These are phyloP conservation scores for Mantis religiosa DNA, from an alignment of 2,888 invertebrate species.

Conservation along the genomic window DNA sequence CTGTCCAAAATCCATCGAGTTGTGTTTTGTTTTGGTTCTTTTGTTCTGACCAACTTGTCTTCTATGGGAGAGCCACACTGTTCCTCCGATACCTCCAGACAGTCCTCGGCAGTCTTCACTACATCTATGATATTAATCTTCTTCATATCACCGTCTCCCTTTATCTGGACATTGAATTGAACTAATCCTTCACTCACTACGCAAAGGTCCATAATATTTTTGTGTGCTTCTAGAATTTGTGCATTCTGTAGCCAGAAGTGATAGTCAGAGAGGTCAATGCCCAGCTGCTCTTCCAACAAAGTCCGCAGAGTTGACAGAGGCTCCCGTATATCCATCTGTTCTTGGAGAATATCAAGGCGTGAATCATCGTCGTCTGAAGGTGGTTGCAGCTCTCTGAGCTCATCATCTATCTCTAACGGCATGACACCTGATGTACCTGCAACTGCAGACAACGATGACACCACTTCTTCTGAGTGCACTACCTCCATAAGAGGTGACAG, in stretches of 20 bases:
- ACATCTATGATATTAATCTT: constrained; percentile 92
- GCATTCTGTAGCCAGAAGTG: constrained; percentile 85
- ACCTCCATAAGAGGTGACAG: constrained; percentile 26
- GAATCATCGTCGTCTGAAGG: not conserved
- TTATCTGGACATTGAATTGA: constrained; percentile 86
- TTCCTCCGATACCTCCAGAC: constrained; percentile 46
- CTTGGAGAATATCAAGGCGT: constrained; percentile 60
- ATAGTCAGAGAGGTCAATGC: constrained; percentile 67
- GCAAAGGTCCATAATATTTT: constrained; percentile 89
- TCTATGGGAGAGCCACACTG: not conserved
- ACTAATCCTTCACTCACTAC: constrained; percentile 88
- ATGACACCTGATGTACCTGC: no score
- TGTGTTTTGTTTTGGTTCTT: constrained; percentile 40
- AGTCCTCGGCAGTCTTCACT: constrained; percentile 86
- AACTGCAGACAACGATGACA: constrained; percentile 12
- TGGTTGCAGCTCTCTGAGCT: no score
- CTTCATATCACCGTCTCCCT: constrained; percentile 55
- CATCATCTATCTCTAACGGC: no score
- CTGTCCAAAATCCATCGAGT: constrained; percentile 82
- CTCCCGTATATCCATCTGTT: constrained; percentile 80
- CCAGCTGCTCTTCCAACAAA: constrained; percentile 71
- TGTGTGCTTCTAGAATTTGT: constrained; percentile 79
- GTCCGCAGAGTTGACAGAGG: constrained; percentile 63
- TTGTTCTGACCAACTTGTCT: constrained; percentile 33
- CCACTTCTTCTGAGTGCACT: constrained; percentile 40